Percentiles rank a stretch among this genome's conserved stretches.
phyloP scores from a whole-genome alignment of 2,888 invertebrate genomes.

The Parthenolecanium corni region DNA sequence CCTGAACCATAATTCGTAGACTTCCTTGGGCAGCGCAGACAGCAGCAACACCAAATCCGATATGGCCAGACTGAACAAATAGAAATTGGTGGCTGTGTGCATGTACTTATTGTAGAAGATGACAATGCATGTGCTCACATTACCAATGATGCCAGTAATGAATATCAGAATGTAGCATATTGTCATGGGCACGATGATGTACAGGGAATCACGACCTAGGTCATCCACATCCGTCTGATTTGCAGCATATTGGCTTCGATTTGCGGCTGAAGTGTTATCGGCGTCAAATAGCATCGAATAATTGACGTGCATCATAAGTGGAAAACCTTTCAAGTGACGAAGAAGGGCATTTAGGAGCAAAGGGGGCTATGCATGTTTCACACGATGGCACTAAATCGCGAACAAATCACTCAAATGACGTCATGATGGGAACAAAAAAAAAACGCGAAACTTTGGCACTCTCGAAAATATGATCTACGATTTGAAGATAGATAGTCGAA shows the following conservation, averaged over 20 bases:
- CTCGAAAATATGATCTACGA: background rate
- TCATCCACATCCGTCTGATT: background rate
- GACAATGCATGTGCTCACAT: conserved; percentile 66
- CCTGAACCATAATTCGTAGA: conserved; percentile 62
- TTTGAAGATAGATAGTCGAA: background rate
- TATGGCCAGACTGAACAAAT: conserved; percentile 65
- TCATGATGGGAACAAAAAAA: background rate
- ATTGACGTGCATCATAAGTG: too few species aligned
- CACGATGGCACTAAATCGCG: background rate
- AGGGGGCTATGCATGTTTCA: too few species aligned
- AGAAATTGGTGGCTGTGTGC: conserved; percentile 77
- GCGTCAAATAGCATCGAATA: too few species aligned
- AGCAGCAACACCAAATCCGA: conserved; percentile 62
- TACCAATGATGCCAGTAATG: conserved; percentile 62
- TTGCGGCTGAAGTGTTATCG: too few species aligned
- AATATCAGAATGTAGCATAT: conserved; percentile 58
- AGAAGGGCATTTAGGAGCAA: too few species aligned
- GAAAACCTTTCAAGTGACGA: too few species aligned
- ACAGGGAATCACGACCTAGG: conserved; percentile 9
- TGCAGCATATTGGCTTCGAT: background rate
- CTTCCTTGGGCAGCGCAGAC: conserved; percentile 68
- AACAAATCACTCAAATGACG: background rate
- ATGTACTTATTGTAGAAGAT: conserved; percentile 63
- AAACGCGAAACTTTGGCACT: background rate
- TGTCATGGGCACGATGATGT: conserved; percentile 47